Evolutionary conservation across 2,888 invertebrate species (phyloP).

Genomic region (Priapulus caudatus): DNA sequence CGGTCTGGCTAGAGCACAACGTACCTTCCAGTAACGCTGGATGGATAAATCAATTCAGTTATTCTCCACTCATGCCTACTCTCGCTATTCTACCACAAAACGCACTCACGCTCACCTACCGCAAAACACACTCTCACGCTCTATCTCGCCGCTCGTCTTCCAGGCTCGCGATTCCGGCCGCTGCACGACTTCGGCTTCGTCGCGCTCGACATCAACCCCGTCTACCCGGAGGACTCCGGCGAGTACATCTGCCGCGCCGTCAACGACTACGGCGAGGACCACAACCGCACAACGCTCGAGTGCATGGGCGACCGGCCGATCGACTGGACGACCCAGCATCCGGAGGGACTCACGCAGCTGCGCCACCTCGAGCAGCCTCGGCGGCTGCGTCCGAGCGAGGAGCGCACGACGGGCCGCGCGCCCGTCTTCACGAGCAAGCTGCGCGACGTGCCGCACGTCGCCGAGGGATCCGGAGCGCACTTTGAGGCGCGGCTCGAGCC

Average conservation of each 20-base stretch:
- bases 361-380: slow-evolving; percentile 60
- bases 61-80: too few species aligned
- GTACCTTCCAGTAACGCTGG: too few species aligned
- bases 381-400: slow-evolving; percentile 43
- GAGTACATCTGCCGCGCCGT: slow-evolving; percentile 53
- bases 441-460: slow-evolving; percentile 64
- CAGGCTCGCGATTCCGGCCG: slow-evolving; percentile 84
- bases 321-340: slow-evolving; percentile 50
- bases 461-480: slow-evolving; percentile 84
- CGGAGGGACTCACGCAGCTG: not conserved
- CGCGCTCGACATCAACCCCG: slow-evolving; percentile 83
- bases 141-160: too few species aligned
- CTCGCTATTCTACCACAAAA: too few species aligned
- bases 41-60: too few species aligned
- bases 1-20: too few species aligned
- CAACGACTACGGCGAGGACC: slow-evolving; percentile 56
- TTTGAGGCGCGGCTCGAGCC: slow-evolving; percentile 94
- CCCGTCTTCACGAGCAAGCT: slow-evolving; percentile 83
- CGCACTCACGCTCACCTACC: too few species aligned
- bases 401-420: slow-evolving; percentile 48
- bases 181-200: slow-evolving; percentile 97
- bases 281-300: slow-evolving; percentile 64
- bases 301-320: slow-evolving; percentile 40
- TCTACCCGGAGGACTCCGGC: slow-evolving; percentile 88
- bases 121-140: too few species aligned